Evolutionary conservation across 2,113 vertebrate genomes (phyloP).

Genomic region (Podilymbus podiceps): DNA sequence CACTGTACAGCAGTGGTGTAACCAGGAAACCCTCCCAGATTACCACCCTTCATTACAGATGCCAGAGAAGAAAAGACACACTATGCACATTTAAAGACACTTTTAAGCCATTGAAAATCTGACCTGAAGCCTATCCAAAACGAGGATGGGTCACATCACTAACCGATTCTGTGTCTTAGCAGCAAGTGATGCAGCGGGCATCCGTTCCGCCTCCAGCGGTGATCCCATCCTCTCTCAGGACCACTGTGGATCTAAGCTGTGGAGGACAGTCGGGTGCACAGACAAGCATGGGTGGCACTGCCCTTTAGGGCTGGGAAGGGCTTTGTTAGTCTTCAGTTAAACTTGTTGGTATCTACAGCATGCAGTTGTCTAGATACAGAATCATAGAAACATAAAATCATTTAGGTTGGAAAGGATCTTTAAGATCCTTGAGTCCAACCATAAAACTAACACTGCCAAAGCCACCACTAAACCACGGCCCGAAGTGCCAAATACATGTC

Average conservation of each 20-base stretch:
- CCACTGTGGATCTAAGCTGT: background rate
- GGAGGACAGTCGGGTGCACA: accelerated
- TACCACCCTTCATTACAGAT: slow-evolving; percentile 45
- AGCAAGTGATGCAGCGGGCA: background rate
- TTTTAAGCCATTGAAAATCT: slow-evolving; percentile 12
- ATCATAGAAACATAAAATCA: too few relatives aligned
- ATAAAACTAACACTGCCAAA: too few relatives aligned
- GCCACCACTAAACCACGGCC: too few relatives aligned
- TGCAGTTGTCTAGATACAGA: background rate
- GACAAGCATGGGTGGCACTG: background rate
- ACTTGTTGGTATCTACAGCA: background rate
- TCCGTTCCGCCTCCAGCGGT: background rate
- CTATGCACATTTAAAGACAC: slow-evolving; percentile 14
- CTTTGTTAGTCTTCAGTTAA: background rate
- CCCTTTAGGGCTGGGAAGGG: background rate
- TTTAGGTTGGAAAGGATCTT: too few relatives aligned
- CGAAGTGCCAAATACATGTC: too few relatives aligned
- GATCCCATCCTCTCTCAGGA: background rate
- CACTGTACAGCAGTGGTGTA: background rate
- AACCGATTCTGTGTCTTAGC: background rate
- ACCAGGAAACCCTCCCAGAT: slow-evolving; percentile 14
- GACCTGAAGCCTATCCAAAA: background rate
- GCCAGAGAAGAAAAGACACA: background rate
- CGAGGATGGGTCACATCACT: background rate
- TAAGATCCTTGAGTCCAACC: too few relatives aligned